These are phyloP conservation scores for Phania funesta DNA, from an alignment of 2,888 invertebrate species.

Conservation along the genomic window DNA sequence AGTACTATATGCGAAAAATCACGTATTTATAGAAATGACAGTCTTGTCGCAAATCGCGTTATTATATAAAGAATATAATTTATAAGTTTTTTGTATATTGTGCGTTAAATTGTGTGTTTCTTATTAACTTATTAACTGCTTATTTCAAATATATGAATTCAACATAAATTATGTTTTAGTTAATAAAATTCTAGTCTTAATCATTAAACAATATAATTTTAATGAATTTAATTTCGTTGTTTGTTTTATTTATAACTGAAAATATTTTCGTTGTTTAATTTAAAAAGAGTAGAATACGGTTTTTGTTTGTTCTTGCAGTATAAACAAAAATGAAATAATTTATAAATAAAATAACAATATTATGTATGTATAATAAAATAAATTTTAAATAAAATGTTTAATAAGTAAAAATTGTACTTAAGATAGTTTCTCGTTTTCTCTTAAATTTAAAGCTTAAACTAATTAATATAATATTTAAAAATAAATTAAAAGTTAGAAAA, in stretches of 20 bases:
- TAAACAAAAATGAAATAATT: conserved; percentile 48
- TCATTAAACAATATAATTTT: conserved; percentile 39
- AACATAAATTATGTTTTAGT: conserved; percentile 22
- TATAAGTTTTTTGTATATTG: not conserved
- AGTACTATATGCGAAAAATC: too few species aligned
- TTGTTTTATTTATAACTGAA: conserved; percentile 26
- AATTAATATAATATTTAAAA: not conserved
- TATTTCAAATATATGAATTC: conserved; percentile 16
- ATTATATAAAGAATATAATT: too few species aligned
- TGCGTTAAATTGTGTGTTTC: conserved; percentile 19
- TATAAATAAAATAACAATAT: conserved; percentile 32
- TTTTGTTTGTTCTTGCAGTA: conserved; percentile 21
- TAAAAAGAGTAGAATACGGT: conserved; percentile 28
- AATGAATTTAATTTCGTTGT: conserved; percentile 47
- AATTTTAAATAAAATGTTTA: conserved; percentile 43
- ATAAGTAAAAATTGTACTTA: conserved; percentile 58
- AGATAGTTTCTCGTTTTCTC: conserved; percentile 55
- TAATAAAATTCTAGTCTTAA: conserved; percentile 26
- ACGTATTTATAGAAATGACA: too few species aligned
- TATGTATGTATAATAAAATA: conserved; percentile 36
- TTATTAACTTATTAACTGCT: not conserved
- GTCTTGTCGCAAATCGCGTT: too few species aligned
- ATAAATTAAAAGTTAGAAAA: conserved; percentile 41
- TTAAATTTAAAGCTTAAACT: not conserved
- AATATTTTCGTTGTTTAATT: conserved; percentile 59